Percentiles rank a stretch among this genome's conserved stretches.
phyloP scores from a whole-genome alignment of 2,888 invertebrate genomes.

The Nudaria mundana region DNA sequence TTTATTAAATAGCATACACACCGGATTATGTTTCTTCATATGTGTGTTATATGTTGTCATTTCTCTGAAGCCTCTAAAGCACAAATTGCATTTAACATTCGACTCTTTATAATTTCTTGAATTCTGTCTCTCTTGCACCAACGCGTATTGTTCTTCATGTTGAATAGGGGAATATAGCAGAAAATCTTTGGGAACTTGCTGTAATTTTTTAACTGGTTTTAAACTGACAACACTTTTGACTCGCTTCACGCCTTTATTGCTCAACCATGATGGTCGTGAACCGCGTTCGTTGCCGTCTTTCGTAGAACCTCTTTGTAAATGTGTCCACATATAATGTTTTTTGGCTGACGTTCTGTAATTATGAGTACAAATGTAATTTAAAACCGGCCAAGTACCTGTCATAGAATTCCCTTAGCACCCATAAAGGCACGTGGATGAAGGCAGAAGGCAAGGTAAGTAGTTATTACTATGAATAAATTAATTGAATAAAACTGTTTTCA shows the following conservation, averaged over 20 bases:
- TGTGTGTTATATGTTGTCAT: slow-evolving; percentile 57
- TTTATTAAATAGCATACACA: no score
- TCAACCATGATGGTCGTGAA: slow-evolving; percentile 48
- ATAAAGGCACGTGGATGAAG: no score
- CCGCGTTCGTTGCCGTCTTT: slow-evolving; percentile 48
- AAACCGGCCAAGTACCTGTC: no score
- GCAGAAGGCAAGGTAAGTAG: no score
- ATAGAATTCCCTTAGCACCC: no score
- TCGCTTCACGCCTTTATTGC: slow-evolving; percentile 39
- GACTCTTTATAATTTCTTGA: slow-evolving; percentile 62
- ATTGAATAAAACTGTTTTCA: no score
- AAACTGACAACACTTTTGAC: slow-evolving; percentile 34
- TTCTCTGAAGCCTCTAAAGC: slow-evolving; percentile 62
- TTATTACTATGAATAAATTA: no score
- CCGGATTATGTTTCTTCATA: slow-evolving; percentile 71
- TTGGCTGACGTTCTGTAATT: slow-evolving; percentile 58
- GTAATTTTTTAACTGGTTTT: slow-evolving; percentile 37
- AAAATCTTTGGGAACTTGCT: slow-evolving; percentile 53
- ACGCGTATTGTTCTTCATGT: slow-evolving; percentile 60
- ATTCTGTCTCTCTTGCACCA: slow-evolving; percentile 50
- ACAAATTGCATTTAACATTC: slow-evolving; percentile 55
- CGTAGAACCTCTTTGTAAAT: slow-evolving; percentile 49
- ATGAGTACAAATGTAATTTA: no score
- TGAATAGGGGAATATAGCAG: slow-evolving; percentile 49
- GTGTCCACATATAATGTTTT: slow-evolving; percentile 59